Percentiles rank a stretch among this genome's conserved stretches.
These are phyloP conservation scores for Drosophila simulans DNA, from an alignment of 1,140 invertebrate species.

Conservation along the genomic window DNA sequence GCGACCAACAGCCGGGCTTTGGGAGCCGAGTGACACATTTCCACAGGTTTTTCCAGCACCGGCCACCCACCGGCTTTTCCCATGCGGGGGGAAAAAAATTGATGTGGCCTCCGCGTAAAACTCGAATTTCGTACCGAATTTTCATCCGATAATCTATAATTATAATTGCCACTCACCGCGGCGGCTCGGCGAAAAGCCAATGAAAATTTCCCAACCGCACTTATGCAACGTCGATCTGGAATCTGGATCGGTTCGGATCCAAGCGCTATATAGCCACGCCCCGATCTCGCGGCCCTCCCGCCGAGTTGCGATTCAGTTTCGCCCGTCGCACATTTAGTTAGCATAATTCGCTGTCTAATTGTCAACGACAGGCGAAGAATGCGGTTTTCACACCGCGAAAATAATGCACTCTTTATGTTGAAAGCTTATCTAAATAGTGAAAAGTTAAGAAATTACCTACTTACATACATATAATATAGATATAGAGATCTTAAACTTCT, in stretches of 20 bases:
- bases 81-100: slow-evolving; percentile 14
- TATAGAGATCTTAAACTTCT: no score
- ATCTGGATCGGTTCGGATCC: slow-evolving; percentile 21
- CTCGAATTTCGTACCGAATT: slow-evolving; percentile 38
- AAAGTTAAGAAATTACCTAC: no score
- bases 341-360: slow-evolving; percentile 75
- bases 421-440: no score
- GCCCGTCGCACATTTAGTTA: slow-evolving; percentile 66
- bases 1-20: slow-evolving; percentile 19
- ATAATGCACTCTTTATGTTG: neutral
- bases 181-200: slow-evolving; percentile 29
- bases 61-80: slow-evolving; percentile 21
- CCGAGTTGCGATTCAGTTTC: slow-evolving; percentile 12
- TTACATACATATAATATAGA: no score
- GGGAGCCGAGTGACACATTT: slow-evolving; percentile 30
- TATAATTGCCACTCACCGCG: slow-evolving; percentile 42
- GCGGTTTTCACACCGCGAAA: slow-evolving; percentile 18
- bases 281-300: slow-evolving; percentile 13
- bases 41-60: neutral
- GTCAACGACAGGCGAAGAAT: slow-evolving; percentile 70
- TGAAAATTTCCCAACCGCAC: slow-evolving; percentile 36
- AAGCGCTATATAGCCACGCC: slow-evolving; percentile 47
- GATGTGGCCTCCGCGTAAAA: slow-evolving; percentile 32
- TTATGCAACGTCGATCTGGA: slow-evolving; percentile 47
- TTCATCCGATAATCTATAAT: slow-evolving; percentile 61